Evolutionary conservation across 1,140 invertebrate genomes (phyloP).

Genomic region (Metopolophium dirhodum): DNA sequence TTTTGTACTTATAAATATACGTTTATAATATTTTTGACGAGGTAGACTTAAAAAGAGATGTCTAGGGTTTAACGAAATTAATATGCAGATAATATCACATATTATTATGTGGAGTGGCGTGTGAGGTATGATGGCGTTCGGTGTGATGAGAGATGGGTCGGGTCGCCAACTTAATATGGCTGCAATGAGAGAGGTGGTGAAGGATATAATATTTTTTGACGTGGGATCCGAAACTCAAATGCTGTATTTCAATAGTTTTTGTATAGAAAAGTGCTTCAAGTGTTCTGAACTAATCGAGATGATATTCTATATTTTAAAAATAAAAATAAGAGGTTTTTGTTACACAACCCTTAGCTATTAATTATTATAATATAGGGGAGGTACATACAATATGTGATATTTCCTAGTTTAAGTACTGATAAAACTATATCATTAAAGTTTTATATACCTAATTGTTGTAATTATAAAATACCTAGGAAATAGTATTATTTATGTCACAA

Average conservation of each 20-base stretch:
- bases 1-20: background rate
- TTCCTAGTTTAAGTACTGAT: background rate
- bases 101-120: background rate
- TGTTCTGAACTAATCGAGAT: background rate
- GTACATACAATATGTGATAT: background rate
- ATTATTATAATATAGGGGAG: background rate
- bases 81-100: background rate
- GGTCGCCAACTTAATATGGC: background rate
- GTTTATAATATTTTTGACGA: conserved; percentile 10
- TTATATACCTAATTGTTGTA: background rate
- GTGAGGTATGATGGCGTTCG: background rate
- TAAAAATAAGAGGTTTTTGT: background rate
- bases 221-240: background rate
- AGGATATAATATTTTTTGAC: conserved; percentile 30
- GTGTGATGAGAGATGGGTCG: background rate
- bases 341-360: background rate
- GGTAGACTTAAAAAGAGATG: background rate
- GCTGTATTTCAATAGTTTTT: background rate
- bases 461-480: background rate
- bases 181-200: background rate
- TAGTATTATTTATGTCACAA: background rate
- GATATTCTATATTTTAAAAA: background rate
- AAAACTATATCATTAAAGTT: background rate
- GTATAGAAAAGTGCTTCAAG: background rate
- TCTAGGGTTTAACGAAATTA: background rate